These are phyloP conservation scores for Microtus montanus DNA, from an alignment of 2,113 vertebrate genomes.

Conservation along the genomic window DNA sequence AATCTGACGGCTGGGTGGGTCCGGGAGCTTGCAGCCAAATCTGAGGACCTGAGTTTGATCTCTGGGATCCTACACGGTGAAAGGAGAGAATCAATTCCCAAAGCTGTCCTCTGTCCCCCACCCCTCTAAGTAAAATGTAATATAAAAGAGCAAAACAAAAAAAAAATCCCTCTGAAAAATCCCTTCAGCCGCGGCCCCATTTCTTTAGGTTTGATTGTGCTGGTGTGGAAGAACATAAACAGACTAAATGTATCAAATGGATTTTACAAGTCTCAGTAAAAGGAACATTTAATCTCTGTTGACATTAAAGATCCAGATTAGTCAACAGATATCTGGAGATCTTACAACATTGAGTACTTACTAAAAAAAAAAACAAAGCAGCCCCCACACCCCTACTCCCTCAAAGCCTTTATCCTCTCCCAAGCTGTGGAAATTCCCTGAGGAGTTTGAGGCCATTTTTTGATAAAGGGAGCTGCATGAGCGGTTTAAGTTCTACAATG, in stretches of 20 bases:
- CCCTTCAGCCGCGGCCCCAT: not conserved
- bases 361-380: not conserved
- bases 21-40: not conserved
- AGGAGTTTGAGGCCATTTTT: not conserved
- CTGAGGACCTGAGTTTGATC: not conserved
- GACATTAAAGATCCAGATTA: conserved; percentile 63
- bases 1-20: not conserved
- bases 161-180: not conserved
- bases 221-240: conserved; percentile 7
- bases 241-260: conserved; percentile 40
- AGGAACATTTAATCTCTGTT: conserved; percentile 76
- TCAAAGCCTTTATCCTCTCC: not conserved
- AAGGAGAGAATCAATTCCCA: not conserved
- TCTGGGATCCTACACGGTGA: not conserved
- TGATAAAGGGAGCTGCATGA: not conserved
- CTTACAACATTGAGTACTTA: conserved; percentile 15
- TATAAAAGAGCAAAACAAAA: not conserved
- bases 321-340: conserved; percentile 54
- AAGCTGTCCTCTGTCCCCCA: not conserved
- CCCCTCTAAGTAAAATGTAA: not conserved
- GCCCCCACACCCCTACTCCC: not conserved
- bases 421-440: not conserved
- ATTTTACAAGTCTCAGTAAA: conserved; percentile 42
- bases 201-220: conserved; percentile 31
- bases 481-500: not conserved